These are phyloP conservation scores for Mesorhabditis belari DNA, from an alignment of 2,888 invertebrate species.

Conservation along the genomic window DNA sequence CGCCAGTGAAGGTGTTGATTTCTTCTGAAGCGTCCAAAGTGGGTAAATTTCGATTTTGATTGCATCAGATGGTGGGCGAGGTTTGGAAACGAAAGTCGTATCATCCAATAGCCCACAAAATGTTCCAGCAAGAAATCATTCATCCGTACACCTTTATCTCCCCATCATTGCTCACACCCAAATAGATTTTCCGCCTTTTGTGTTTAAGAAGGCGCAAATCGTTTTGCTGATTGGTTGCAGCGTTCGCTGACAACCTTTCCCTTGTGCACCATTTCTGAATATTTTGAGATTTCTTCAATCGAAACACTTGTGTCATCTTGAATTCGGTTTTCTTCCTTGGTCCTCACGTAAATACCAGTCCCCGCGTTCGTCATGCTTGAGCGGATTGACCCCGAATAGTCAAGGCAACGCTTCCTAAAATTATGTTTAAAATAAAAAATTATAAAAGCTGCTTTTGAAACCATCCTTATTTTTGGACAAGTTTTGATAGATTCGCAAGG, in stretches of 20 bases:
- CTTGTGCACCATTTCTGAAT: background rate
- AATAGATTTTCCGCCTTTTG: constrained; percentile 24
- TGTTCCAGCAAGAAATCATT: background rate
- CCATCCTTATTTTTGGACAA: too few species aligned
- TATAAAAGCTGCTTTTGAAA: too few species aligned
- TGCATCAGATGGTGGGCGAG: background rate
- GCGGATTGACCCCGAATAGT: too few species aligned
- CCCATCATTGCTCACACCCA: constrained; percentile 27
- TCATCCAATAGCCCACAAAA: background rate
- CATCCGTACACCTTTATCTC: background rate
- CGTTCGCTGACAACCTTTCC: background rate
- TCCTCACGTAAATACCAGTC: too few species aligned
- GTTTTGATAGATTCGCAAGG: too few species aligned
- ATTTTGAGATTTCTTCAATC: background rate
- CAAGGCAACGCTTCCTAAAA: too few species aligned
- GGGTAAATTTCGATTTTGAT: background rate
- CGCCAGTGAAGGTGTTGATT: too few species aligned
- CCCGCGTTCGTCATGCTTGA: too few species aligned
- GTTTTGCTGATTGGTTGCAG: constrained; percentile 10
- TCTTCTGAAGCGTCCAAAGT: background rate
- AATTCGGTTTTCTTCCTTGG: background rate
- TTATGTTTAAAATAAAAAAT: too few species aligned
- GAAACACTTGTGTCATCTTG: background rate
- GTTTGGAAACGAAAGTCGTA: background rate
- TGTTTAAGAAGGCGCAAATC: constrained; percentile 31